phyloP scores from a whole-genome alignment of 37 sponge, comb jelly and placozoan species.

The Axinella damicornis region DNA sequence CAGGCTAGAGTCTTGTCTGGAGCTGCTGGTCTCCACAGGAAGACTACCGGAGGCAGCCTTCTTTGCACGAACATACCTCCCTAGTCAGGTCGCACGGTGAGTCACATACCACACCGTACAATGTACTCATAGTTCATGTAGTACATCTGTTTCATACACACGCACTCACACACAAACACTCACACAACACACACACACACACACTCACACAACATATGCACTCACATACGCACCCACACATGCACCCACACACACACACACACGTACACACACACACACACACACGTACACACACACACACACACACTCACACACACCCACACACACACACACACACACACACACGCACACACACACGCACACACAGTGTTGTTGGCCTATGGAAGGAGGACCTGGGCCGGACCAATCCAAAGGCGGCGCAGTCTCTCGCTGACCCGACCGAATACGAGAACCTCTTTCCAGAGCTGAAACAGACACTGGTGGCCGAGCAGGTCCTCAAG shows the following conservation, averaged over 20 bases:
- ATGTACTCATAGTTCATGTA: too few species aligned
- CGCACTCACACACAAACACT: too few species aligned
- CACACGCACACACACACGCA: too few species aligned
- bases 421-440: slow-evolving; percentile 91
- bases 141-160: not conserved
- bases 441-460: slow-evolving; percentile 96
- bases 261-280: not conserved
- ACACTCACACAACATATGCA: too few species aligned
- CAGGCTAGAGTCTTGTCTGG: slow-evolving; percentile 82
- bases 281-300: too few species aligned
- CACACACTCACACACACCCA: too few species aligned
- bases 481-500: slow-evolving; percentile 75
- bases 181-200: too few species aligned
- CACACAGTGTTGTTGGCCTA: slow-evolving; percentile 76
- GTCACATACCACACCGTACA: too few species aligned
- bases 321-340: slow-evolving; percentile 19
- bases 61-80: slow-evolving; percentile 91
- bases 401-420: slow-evolving; percentile 89
- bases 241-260: too few species aligned
- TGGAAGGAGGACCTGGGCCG: slow-evolving; percentile 87
- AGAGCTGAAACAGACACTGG: slow-evolving; percentile 76
- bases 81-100: slow-evolving; percentile 87
- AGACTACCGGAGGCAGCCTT: slow-evolving; percentile 94
- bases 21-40: slow-evolving; percentile 78
- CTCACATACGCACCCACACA: too few species aligned